Evolutionary conservation across 2,888 invertebrate species (phyloP).

Genomic region (Ennomos fuscantarius): DNA sequence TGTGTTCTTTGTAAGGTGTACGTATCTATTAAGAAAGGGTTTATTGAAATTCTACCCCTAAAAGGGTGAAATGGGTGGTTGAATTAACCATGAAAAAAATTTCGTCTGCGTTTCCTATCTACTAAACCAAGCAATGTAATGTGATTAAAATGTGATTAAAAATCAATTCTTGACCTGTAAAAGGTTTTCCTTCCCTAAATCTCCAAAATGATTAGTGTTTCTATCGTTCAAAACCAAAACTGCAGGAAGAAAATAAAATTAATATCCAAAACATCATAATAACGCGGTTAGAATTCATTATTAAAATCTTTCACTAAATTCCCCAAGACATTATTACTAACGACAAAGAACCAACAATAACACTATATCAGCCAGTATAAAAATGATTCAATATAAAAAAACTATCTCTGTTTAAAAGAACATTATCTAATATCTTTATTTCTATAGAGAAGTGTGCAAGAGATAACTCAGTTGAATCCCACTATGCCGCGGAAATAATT

Average conservation of each 20-base stretch:
- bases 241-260: conserved; percentile 12
- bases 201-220: too few relatives aligned
- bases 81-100: too few relatives aligned
- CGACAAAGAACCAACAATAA: conserved; percentile 33
- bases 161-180: too few relatives aligned
- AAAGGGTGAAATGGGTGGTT: too few relatives aligned
- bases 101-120: too few relatives aligned
- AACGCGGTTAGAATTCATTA: conserved; percentile 29
- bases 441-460: conserved; percentile 27
- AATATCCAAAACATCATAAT: conserved; percentile 25
- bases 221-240: background rate
- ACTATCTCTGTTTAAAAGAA: conserved; percentile 45
- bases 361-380: conserved; percentile 32
- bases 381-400: conserved; percentile 34
- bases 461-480: conserved; percentile 24
- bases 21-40: too few relatives aligned
- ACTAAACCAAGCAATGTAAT: too few relatives aligned
- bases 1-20: too few relatives aligned
- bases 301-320: conserved; percentile 27
- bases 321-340: conserved; percentile 15
- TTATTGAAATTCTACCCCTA: too few relatives aligned
- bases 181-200: too few relatives aligned
- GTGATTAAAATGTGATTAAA: too few relatives aligned
- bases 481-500: conserved; percentile 2
- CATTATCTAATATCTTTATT: conserved; percentile 57